Percentiles rank a stretch among this genome's conserved stretches.
These are phyloP conservation scores for Junonia oenone DNA, from an alignment of 2,888 invertebrate species.

Conservation along the genomic window DNA sequence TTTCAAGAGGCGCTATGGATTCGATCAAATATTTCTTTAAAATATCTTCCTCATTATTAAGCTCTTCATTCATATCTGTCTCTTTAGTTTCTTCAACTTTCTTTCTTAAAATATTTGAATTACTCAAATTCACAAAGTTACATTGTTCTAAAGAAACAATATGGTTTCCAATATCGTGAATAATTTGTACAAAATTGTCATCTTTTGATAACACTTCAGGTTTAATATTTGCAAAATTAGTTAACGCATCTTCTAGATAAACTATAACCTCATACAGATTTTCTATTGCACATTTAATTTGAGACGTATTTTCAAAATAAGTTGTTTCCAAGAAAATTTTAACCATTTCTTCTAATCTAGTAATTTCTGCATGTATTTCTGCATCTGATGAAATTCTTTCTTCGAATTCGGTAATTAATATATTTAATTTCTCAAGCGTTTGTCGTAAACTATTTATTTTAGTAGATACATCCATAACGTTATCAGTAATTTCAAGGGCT, in stretches of 20 bases:
- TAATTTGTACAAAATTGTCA: constrained; percentile 52
- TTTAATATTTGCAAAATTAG: constrained; percentile 46
- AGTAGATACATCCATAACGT: constrained; percentile 54
- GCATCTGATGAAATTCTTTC: constrained; percentile 26
- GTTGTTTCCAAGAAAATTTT: constrained; percentile 48
- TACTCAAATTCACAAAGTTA: constrained; percentile 56
- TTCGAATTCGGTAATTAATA: constrained; percentile 32
- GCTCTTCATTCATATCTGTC: not conserved
- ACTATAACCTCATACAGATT: constrained; percentile 51
- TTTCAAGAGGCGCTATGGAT: not conserved
- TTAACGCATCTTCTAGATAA: constrained; percentile 54
- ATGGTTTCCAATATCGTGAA: constrained; percentile 52
- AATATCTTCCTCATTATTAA: not conserved
- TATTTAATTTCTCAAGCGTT: constrained; percentile 49
- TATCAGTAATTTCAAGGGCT: constrained; percentile 50
- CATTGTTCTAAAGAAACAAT: constrained; percentile 42
- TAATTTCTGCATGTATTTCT: constrained; percentile 30
- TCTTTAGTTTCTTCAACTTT: not conserved
- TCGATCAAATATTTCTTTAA: not conserved
- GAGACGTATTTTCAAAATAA: constrained; percentile 43
- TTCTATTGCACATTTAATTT: constrained; percentile 52
- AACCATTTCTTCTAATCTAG: constrained; percentile 41
- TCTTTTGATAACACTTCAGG: constrained; percentile 44
- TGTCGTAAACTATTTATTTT: constrained; percentile 49
- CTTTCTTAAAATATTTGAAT: constrained; percentile 5